Evolutionary conservation across 2,113 vertebrate genomes (phyloP), one percentile per base, ranked within the genome.

Genomic region (Clarias macrocephalus): DNA sequence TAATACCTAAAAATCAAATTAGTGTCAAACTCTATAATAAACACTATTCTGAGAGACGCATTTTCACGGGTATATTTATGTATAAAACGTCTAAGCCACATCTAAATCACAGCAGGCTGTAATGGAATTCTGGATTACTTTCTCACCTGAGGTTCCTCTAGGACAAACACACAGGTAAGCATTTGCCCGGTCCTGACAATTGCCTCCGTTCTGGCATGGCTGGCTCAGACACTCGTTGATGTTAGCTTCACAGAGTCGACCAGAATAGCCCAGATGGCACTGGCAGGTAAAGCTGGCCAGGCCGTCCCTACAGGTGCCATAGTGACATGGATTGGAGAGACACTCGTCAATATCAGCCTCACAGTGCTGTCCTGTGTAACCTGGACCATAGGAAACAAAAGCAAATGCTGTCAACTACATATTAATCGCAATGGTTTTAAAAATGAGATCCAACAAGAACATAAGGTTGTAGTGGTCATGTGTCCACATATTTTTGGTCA

Each of bases 221-320:
- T 97, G 97, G 91, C 97, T 98, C 88, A 96, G 95, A 88, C 98
- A 99, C 92, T 99, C 98, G 0, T 99, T 97, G 91, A 99, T 96
- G 93, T 99, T 97, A 89, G 95, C 96, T 91, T 99, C 97, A 0
- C 98, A 99, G 89, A 96, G 96, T 66, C 96, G 96, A 19, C 98
- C 98, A 0, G 95, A 97, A 94, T 97, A 99, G 37, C 98, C 98
- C 0, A 96, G 95, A 21, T 89, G 92, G 91, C 98, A 99, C 56
- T 95, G 90, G 92, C 98, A 99, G 90, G 95, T 96, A 93, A 97
- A 99, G 87, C 96, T 90, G 19, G 97, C 97, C 0, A 99, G 93
- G 57, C 96, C 93, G 0, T 99, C 97, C 82, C 94, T 94, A 91
- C 98, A 99, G 68, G 94, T 95, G 7, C 98, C 98, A 0, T 98